These are phyloP conservation scores for Gisinianus flammeolus DNA, from an alignment of 2,888 invertebrate species.

Conservation along the genomic window DNA sequence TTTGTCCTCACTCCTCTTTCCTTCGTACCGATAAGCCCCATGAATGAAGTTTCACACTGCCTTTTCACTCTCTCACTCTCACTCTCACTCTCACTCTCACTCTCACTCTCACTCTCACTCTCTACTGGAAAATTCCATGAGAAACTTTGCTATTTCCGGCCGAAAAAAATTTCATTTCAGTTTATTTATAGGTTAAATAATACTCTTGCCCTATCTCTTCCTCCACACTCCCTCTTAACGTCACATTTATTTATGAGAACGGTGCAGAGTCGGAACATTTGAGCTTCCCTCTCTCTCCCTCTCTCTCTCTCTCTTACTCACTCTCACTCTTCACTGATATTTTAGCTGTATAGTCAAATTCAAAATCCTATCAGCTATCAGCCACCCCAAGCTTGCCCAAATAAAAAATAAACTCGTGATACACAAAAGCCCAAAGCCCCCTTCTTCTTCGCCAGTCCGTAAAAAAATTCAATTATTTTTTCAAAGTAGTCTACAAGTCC, in stretches of 20 bases:
- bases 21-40: neutral
- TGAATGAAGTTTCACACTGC: conserved; percentile 4
- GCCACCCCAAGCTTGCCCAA: no score
- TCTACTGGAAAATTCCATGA: no score
- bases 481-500: no score
- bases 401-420: no score
- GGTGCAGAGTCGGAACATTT: neutral
- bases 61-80: neutral
- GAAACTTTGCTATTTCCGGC: neutral
- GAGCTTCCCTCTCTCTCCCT: neutral
- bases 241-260: conserved; percentile 36
- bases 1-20: neutral
- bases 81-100: neutral
- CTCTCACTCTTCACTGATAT: neutral
- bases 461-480: no score
- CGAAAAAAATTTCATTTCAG: conserved; percentile 13
- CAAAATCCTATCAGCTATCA: no score
- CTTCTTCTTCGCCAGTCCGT: no score
- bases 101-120: no score
- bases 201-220: conserved; percentile 26
- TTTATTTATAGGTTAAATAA: conserved; percentile 25
- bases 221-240: conserved; percentile 30
- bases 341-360: neutral
- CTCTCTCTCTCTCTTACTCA: neutral
- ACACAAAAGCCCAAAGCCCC: no score